Percentiles rank a stretch among this genome's conserved stretches.
Conservation (phyloP, 2,113 vertebrate species). For the Chamaetylas fuelleborni region DNA sequence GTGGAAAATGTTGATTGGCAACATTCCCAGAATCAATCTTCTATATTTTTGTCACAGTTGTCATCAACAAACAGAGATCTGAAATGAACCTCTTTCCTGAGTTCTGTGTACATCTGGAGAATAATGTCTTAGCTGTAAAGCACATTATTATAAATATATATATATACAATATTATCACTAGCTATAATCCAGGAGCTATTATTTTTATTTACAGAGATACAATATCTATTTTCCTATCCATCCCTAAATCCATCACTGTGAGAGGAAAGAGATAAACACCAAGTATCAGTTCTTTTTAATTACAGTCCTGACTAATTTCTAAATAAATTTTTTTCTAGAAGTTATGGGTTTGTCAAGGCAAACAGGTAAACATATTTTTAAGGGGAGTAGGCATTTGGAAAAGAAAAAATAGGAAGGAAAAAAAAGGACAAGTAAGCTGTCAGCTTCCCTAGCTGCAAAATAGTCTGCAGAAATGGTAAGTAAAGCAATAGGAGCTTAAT, state of each 20-base stretch:
- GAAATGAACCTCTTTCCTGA: not conserved
- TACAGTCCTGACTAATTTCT: not conserved
- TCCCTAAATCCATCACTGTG: not conserved
- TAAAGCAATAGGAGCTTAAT: not conserved
- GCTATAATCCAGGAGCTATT: not conserved
- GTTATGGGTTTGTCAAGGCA: not conserved
- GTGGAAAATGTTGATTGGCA: not conserved
- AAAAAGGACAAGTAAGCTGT: not conserved
- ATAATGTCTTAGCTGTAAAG: not conserved
- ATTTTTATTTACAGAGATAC: not conserved
- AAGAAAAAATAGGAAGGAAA: not conserved
- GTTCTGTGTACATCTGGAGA: not conserved
- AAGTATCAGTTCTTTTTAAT: not conserved
- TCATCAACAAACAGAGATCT: not conserved
- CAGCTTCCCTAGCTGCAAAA: not conserved
- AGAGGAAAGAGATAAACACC: not conserved
- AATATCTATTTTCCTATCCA: not conserved
- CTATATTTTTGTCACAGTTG: not conserved
- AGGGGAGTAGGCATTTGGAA: not conserved
- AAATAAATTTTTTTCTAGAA: not conserved
- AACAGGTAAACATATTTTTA: not conserved
- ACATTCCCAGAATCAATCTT: not conserved
- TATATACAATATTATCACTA: not conserved
- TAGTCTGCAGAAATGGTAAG: not conserved
- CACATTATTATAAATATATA: no score